Evolutionary conservation across 2,888 invertebrate genomes (phyloP), one percentile per base, ranked within the genome.

Genomic region (Latheticus oryzae): DNA sequence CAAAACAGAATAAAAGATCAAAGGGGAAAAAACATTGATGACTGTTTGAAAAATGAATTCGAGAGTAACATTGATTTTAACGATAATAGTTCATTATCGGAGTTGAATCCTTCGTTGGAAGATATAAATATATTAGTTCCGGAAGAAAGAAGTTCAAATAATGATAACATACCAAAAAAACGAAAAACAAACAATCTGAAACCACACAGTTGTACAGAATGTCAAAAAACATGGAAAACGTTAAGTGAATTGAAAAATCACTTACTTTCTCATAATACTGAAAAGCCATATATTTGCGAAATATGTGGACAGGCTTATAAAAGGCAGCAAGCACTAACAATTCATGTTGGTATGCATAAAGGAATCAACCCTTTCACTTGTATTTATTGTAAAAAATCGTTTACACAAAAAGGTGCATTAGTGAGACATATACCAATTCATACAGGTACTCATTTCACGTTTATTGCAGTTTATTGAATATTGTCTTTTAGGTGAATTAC

Each of bases 341-440:
- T 81, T 42, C 83, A 84, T 61, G 73, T 82, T 11, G 81, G 79
- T 12, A 77, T 81, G 76, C 83, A 84, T 62, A 79, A 80, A 58
- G 81, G 81, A 13, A 73, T 78, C 13, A 78, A 78, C 73, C 80
- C 81, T 11, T 80, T 78, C 61, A 75, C 77, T 13, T 84, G 84
- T 68, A 69, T 71, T 7, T 73, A 77, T 54, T 84, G 84, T 65
- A 74, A 78, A 2, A 84, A 84, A 65, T 76, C 78, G 21, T 84
- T 84, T 64, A 83, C 83, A 1, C 83, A 83, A 65, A 84, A 83
- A 69, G 79, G 78, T 5, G 81, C 82, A 1, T 71, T 84, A 8
- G 78, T 79, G 64, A 74, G 84, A 24, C 84, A 84, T 68, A 65
- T 80, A 56, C 79, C 80, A 3, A 79, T 84, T 52, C 84, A 84